Evolutionary conservation across 2,113 vertebrate genomes (phyloP).

Genomic region (Solea solea): DNA sequence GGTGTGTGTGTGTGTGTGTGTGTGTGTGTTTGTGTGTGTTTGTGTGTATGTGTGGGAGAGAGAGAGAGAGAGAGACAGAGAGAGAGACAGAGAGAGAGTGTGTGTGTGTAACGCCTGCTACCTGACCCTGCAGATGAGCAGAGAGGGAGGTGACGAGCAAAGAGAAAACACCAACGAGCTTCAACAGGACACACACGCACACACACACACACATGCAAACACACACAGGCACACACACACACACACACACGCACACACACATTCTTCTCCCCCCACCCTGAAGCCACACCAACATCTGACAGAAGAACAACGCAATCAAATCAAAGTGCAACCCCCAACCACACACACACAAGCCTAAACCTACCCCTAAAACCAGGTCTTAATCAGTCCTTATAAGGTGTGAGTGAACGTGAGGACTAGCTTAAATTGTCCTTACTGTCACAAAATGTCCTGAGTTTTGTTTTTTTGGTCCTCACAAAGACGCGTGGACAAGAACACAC

Average conservation of each 20-base stretch:
- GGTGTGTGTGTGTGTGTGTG: slow-evolving; percentile 24
- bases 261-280: slow-evolving; percentile 30
- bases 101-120: slow-evolving; percentile 65
- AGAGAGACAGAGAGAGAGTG: slow-evolving; percentile 12
- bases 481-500: no score
- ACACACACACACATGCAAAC: slow-evolving; percentile 21
- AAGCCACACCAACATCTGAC: slow-evolving; percentile 49
- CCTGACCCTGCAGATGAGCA: slow-evolving; percentile 75
- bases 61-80: slow-evolving; percentile 10
- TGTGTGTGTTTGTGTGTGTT: slow-evolving; percentile 45
- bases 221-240: slow-evolving; percentile 2
- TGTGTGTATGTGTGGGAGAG: slow-evolving; percentile 18
- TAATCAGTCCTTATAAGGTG: no score
- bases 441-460: no score
- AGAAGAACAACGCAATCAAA: slow-evolving; percentile 29
- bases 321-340: slow-evolving; percentile 8
- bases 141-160: slow-evolving; percentile 62
- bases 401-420: no score
- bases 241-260: slow-evolving; percentile 17
- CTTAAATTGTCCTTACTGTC: no score
- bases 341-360: slow-evolving; percentile 1
- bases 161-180: slow-evolving; percentile 75
- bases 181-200: slow-evolving; percentile 50
- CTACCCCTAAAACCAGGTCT: no score
- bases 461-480: no score